Evolutionary conservation across 2,113 vertebrate genomes (phyloP).

Genomic region (Malurus cyaneus): DNA sequence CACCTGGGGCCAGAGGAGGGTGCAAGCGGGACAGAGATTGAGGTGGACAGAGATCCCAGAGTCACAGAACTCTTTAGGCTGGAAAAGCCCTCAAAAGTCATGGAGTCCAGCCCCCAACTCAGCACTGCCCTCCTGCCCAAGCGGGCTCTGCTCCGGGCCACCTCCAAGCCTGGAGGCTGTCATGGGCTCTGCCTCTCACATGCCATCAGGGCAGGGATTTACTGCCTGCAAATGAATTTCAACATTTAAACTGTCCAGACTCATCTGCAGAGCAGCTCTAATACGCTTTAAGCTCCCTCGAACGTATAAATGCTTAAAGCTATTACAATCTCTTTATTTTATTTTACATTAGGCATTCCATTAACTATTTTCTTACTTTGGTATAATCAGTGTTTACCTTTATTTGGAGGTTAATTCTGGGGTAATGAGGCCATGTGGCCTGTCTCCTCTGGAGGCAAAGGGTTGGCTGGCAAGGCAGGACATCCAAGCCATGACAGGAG

Average conservation of each 20-base stretch:
- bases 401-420: slow-evolving; percentile 33
- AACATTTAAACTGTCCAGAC: background rate
- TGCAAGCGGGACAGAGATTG: background rate
- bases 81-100: background rate
- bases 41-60: background rate
- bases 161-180: background rate
- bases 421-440: background rate
- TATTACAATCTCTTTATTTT: slow-evolving; percentile 54
- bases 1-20: background rate
- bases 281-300: slow-evolving; percentile 44
- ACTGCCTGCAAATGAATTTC: slow-evolving; percentile 31
- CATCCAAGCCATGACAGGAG: background rate
- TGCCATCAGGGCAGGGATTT: background rate
- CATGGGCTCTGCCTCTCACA: background rate
- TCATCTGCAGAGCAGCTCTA: slow-evolving; percentile 18
- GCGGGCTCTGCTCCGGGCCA: background rate
- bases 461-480: background rate
- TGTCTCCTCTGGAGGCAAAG: background rate
- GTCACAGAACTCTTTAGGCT: background rate
- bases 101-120: background rate
- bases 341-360: slow-evolving; percentile 42
- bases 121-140: background rate
- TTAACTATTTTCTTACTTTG: slow-evolving; percentile 51
- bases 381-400: slow-evolving; percentile 21
- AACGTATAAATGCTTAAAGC: slow-evolving; percentile 44